Base-by-base conservation (phyloP, 2,113 vertebrate species). In the Ailuropoda melanoleuca region DNA sequence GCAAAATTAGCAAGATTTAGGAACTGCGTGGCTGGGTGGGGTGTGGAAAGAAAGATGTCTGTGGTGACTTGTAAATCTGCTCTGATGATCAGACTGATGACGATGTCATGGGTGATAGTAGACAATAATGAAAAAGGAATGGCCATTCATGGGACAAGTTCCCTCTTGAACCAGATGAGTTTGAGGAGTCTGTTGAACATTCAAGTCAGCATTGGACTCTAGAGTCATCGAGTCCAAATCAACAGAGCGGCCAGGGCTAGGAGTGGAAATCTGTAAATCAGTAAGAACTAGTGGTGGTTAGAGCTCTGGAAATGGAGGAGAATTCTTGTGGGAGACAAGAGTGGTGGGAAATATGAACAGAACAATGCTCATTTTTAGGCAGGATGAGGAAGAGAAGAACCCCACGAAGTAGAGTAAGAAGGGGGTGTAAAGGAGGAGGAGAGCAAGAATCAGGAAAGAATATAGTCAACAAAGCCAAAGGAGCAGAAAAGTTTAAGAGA, bases 21-120 rank as follows among this genome's bases (percentile, higher is more conserved):
- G 66, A 53, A 15, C 4, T 39, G 12, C 3, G 6, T 48, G 26
- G 2, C 8, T 46, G 3, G 1, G 0, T 13, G 4, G 66, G 4
- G 7, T 29, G 15, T 9, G 21, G 1, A 37, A 88, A 87, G 14
- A 34, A 55, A 58, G 4, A 13, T 37, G 1, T 23, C 4, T 75
- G 1, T 48, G 14, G 29, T 70, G 13, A 81, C 12, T 81, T 10
- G 14, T 19, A 37, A 3, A 1, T 75, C 75, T 34, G 21, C 23
- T 23, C 75, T 77, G 24, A 37, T 50, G 9, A 74, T 29, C 26
- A 50, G 17, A 53, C 70, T 58, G 19, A 50, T 31, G 53, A 83
- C 0, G 2, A 1, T 58, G 24, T 13, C 46, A 72, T 13, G 39
- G 0, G 19, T 60, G 17, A 31, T 24, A 17, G 53, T 50, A 58